Base-by-base conservation (phyloP, 2,113 vertebrate genomes). In the Aythya baeri region DNA sequence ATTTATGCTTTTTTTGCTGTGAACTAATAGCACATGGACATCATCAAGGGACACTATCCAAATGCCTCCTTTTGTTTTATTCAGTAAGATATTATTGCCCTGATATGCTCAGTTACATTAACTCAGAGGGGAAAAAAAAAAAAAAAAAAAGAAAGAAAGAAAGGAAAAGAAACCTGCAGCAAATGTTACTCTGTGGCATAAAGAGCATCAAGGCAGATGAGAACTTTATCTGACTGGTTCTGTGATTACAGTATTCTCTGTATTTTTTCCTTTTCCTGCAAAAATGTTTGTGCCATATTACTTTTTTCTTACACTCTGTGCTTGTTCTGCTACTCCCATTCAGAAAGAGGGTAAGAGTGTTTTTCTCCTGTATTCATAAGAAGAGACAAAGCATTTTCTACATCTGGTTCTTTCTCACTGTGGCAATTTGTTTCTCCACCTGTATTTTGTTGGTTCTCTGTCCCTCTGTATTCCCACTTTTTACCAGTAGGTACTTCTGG, bases 21-120 rank as follows among this genome's bases (percentile, higher is more conserved):
- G 65, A 83, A 55, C 76, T 95, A 91, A 78, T 80, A 83, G 70
- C 26, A 83, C 72, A 72, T 54, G 65, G 61, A 38, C 23, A 36
- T 50, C 88, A 49, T 90, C 88, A 93, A 78, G 91, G 58, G 86
- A 93, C 86, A 41, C 65, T 86, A 93, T 93, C 44, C 55, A 96
- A 94, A 91, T 94, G 90, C 6, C 15, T 88, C 43, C 85, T 95
- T 91, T 75, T 95, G 89, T 93, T 96, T 96, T 93, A 93, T 96
- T 96, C 83, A 93, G 57, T 72, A 92, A 76, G 62, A 96, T 83
- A 91, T 91, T 63, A 94, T 78, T 83, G 26, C 74, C 68, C 55
- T 93, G 79, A 65, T 94, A 93, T 68, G 91, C 32, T 71, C 65
- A 88, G 49, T 96, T 94, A 94, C 68, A 78, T 86, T 88, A 93